Base-by-base conservation (phyloP, 2,797 vertebrate species). In the Danio tinwini region DNA sequence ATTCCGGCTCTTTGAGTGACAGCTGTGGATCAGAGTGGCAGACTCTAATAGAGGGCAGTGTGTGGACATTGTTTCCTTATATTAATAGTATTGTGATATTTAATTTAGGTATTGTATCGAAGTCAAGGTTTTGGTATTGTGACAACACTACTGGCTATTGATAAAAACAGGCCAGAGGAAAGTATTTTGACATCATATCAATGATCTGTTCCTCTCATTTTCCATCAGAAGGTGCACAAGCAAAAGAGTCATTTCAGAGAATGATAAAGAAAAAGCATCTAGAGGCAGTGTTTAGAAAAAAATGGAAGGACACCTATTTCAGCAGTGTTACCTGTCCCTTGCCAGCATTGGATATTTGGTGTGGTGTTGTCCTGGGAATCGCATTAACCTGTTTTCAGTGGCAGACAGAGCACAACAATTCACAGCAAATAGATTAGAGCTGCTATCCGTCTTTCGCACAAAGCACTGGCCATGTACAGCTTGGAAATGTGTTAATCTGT, bases 401-500 rank as follows among this genome's bases (percentile, higher is more conserved):
- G 88, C 87, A 90, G 87, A 86, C 86, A 80, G 61, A 76, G 84
- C 78, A 81, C 81, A 86, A 84, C 88, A 86, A 86, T 88, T 86
- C 85, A 85, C 85, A 87, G 86, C 88, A 90, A 90, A 90, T 87
- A 91, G 89, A 88, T 92, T 86, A 90, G 80, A 88, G 85, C 74
- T 80, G 63, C 83, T 87, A 83, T 86, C 85, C 86, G 76, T 86
- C 85, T 84, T 84, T 77, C 84, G 55, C 83, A 83, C 79, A 84
- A 86, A 86, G 88, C 85, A 53, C 76, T 77, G 76, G 59, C 71
- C 87, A 77, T 86, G 85, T 85, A 84, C 84, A 81, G 84, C 69
- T 83, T 80, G 83, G 83, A 87, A 90, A 90, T 84, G 82, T 83
- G 86, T 85, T 90, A 87, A 91, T 91, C 89, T 87, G 88, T 86